phyloP scores from a whole-genome alignment of 2,797 vertebrate genomes.

The Vireo griseus region DNA sequence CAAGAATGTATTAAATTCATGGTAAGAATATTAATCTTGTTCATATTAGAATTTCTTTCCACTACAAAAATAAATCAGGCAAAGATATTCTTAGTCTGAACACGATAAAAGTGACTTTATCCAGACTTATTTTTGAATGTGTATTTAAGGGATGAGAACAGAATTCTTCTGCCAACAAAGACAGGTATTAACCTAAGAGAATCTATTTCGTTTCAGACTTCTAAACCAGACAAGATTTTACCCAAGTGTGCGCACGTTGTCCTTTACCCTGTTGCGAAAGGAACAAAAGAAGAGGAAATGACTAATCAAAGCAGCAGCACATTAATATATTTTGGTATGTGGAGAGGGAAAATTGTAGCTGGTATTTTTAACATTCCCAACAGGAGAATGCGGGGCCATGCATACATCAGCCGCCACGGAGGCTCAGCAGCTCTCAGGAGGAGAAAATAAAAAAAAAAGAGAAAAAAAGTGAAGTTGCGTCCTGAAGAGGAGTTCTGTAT shows the following conservation, averaged over 20 bases:
- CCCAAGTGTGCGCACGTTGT: background rate
- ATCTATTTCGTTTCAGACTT: background rate
- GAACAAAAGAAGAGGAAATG: constrained; percentile 59
- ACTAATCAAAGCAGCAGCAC: constrained; percentile 46
- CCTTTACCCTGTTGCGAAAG: background rate
- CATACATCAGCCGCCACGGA: fast-evolving
- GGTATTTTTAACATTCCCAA: constrained; percentile 49
- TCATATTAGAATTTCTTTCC: background rate
- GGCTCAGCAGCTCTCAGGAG: background rate
- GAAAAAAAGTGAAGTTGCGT: background rate
- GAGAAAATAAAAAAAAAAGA: background rate
- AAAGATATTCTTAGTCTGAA: background rate
- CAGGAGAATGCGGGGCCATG: background rate
- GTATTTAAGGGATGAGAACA: background rate
- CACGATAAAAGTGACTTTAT: background rate
- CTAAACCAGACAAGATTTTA: background rate
- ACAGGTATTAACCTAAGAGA: constrained; percentile 1
- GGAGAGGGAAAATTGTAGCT: constrained; percentile 32
- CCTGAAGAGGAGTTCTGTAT: background rate
- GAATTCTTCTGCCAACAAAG: background rate
- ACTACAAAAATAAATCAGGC: background rate
- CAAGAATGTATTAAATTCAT: background rate
- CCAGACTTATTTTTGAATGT: background rate
- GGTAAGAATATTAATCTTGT: background rate
- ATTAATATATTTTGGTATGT: constrained; percentile 43